These are phyloP conservation scores for Labeo calbasu DNA, from an alignment of 2,797 vertebrate species.

Conservation along the genomic window DNA sequence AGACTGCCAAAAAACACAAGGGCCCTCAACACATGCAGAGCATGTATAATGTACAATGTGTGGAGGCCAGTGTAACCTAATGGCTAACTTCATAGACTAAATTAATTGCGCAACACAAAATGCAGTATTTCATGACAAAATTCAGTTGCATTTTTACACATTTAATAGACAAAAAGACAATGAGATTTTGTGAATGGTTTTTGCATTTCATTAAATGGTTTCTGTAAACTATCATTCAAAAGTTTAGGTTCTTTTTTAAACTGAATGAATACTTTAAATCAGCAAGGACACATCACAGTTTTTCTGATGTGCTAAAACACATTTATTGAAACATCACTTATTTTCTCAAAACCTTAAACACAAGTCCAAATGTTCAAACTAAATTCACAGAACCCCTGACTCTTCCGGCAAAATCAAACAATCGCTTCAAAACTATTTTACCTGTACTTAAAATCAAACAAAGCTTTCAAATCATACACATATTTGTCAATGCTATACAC, in stretches of 20 bases:
- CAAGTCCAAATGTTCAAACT: too few relatives aligned
- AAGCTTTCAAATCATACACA: too few relatives aligned
- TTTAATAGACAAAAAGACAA: not conserved
- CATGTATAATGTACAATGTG: not conserved
- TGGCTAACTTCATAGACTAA: not conserved
- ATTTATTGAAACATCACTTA: too few relatives aligned
- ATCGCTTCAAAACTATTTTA: too few relatives aligned
- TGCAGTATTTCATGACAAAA: constrained; percentile 6
- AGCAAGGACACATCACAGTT: not conserved
- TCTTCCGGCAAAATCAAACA: too few relatives aligned
- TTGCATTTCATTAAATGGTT: not conserved
- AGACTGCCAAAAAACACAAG: not conserved
- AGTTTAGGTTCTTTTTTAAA: not conserved
- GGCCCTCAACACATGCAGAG: too few relatives aligned
- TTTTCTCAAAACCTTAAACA: too few relatives aligned
- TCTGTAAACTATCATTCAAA: not conserved
- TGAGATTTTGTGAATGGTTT: not conserved
- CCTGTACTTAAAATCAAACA: too few relatives aligned
- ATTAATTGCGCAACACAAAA: not conserved
- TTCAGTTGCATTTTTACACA: not conserved
- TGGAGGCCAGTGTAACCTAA: too few relatives aligned
- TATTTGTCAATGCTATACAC: too few relatives aligned
- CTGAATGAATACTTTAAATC: not conserved
- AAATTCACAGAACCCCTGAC: too few relatives aligned
- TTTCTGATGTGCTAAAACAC: too few relatives aligned